Evolutionary conservation across 2,888 invertebrate genomes (phyloP).

Genomic region (Mystacides longicornis): DNA sequence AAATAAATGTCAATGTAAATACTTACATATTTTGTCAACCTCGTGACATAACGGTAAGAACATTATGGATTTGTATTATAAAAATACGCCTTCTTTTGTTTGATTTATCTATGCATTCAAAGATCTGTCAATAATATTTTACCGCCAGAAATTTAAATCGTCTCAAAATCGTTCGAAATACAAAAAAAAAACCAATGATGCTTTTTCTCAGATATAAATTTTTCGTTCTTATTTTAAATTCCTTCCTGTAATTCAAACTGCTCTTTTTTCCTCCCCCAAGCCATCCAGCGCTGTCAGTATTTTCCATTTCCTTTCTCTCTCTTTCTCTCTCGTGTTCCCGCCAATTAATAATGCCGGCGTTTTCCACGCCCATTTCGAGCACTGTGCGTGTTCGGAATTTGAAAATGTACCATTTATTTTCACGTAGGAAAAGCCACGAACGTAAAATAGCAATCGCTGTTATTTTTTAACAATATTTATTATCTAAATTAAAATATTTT

Average conservation of each 20-base stretch:
- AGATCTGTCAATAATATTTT: no score
- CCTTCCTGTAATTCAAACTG: not conserved
- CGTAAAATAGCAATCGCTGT: not conserved
- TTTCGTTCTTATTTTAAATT: not conserved
- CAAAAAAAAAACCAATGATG: not conserved
- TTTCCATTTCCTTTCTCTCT: not conserved
- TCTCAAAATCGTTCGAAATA: not conserved
- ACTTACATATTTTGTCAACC: no score
- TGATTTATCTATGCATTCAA: no score
- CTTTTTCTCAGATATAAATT: not conserved
- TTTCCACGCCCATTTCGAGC: constrained; percentile 1
- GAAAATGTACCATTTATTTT: not conserved
- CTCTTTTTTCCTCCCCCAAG: not conserved
- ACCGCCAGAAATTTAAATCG: no score
- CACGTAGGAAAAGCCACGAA: no score
- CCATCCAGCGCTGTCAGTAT: not conserved
- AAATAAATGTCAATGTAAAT: no score
- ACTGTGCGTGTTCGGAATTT: not conserved
- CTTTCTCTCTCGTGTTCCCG: not conserved
- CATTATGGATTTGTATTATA: no score
- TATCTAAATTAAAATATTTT: no score
- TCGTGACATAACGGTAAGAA: no score
- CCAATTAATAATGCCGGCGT: not conserved
- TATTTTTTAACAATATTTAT: not conserved
- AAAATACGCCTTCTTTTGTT: no score